Base-by-base conservation (phyloP, 2,797 vertebrate species). In the Schizopygopsis pylzovi region DNA sequence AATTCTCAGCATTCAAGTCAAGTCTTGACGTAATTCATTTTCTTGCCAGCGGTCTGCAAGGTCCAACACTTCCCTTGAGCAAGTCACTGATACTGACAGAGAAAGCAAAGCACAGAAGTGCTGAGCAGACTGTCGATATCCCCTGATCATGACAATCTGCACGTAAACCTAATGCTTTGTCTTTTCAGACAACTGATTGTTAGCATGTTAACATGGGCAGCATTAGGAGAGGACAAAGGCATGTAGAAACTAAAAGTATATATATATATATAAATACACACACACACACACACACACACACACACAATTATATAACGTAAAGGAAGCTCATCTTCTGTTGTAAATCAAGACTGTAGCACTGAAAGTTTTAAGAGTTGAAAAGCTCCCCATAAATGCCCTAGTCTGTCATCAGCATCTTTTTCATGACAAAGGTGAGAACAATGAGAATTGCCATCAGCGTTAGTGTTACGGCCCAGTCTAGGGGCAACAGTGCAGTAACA, bases 151-250 rank as follows among this genome's bases (percentile, higher is more conserved):
- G 71, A 89, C 89, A 91, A 91, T 91, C 81, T 85, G 89, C 90
- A 82, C 85, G 78, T 70, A 86, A 91, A 92, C 88, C 79, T 84
- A 86, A 89, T 81, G 87, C 90, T 89, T 90, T 88, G 89, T 87
- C 79, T 89, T 79, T 61, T 83, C 37, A 81, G 87, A 87, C 82
- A 82, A 93, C 93, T 71, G 68, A 94, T 94, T 81, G 67, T 84
- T 76, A 49, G 47, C 67, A n/a, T 47, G 33, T 78, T 16, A 87
- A 89, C 65, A 86, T 68, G 86, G 87, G 89, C 79, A 79, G 88
- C 78, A 87, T 91, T 87, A 90, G 90, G 76, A 70, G 81, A 20
- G 67, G 86, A 68, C 75, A 85, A 85, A 61, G 77, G 79, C 76
- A 78, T 68, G 43, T 73, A 82, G 79, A 88, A 87, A 78, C 71